Conservation (phyloP, 2,888 invertebrate species). For the Myopa testacea region DNA sequence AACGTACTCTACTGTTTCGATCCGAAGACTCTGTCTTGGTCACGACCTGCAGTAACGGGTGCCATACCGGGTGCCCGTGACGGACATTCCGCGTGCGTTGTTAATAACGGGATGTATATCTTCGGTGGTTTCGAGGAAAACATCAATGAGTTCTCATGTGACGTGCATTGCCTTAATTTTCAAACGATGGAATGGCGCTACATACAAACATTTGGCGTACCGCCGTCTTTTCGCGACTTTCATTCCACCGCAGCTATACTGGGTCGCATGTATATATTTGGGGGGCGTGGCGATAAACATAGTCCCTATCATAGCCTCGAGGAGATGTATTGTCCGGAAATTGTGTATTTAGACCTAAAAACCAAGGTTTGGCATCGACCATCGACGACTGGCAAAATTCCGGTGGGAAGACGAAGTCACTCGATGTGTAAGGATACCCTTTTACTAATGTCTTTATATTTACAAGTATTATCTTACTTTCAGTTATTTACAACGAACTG, state of each 20-base stretch:
- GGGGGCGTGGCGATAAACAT: slow-evolving; percentile 84
- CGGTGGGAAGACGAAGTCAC: slow-evolving; percentile 88
- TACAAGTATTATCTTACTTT: slow-evolving; percentile 54
- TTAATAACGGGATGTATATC: slow-evolving; percentile 84
- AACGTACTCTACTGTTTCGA: slow-evolving; percentile 86
- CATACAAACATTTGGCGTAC: slow-evolving; percentile 73
- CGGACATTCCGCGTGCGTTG: slow-evolving; percentile 90
- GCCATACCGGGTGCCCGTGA: slow-evolving; percentile 84
- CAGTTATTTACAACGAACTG: slow-evolving; percentile 81
- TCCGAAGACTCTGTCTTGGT: slow-evolving; percentile 78
- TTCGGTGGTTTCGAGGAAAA: slow-evolving; percentile 93
- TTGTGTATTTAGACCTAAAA: slow-evolving; percentile 80
- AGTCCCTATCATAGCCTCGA: slow-evolving; percentile 75
- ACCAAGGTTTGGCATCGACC: slow-evolving; percentile 78
- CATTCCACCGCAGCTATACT: slow-evolving; percentile 86
- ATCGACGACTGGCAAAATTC: slow-evolving; percentile 74
- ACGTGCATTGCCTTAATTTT: slow-evolving; percentile 81
- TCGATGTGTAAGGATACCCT: slow-evolving; percentile 80
- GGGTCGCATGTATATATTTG: slow-evolving; percentile 88
- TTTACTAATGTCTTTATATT: neutral
- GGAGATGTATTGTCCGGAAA: slow-evolving; percentile 82
- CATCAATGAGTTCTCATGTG: slow-evolving; percentile 82
- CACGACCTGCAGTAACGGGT: slow-evolving; percentile 75
- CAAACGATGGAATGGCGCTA: slow-evolving; percentile 79
- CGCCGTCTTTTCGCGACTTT: slow-evolving; percentile 85